phyloP scores from a whole-genome alignment of 2,113 vertebrate species.

The Colius striatus region DNA sequence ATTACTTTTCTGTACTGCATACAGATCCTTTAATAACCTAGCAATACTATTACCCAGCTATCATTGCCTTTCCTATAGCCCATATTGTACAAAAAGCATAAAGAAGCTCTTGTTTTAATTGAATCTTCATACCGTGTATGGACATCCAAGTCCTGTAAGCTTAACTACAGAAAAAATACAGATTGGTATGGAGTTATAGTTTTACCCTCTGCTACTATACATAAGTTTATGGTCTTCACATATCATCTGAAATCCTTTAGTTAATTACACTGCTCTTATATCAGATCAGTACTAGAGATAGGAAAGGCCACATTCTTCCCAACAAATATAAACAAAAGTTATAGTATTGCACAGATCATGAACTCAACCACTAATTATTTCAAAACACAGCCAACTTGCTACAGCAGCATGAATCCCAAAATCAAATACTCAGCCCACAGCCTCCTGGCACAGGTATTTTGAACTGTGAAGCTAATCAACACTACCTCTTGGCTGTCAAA shows the following conservation, averaged over 20 bases:
- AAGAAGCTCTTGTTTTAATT: background rate
- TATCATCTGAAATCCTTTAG: background rate
- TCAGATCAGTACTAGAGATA: background rate
- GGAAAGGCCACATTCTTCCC: background rate
- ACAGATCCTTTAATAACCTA: background rate
- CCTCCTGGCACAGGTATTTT: background rate
- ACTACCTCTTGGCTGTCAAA: background rate
- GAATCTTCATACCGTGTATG: background rate
- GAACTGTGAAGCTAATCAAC: background rate
- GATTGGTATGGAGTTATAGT: background rate
- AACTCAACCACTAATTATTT: background rate
- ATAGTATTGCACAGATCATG: background rate
- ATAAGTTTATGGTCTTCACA: background rate
- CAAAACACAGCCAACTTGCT: background rate
- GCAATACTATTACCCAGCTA: background rate
- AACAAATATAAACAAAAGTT: background rate
- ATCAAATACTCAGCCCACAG: background rate
- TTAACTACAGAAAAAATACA: background rate
- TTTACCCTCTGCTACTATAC: background rate
- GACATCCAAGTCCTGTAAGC: background rate
- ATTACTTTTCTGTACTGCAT: background rate
- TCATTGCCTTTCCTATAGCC: background rate
- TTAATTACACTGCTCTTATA: slow-evolving; percentile 3
- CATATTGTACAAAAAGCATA: background rate
- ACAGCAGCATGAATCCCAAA: slow-evolving; percentile 7